Evolutionary conservation across 2,888 invertebrate species (phyloP), one percentile per base, ranked within the genome.

Genomic region (Polydrusus tereticollis): DNA sequence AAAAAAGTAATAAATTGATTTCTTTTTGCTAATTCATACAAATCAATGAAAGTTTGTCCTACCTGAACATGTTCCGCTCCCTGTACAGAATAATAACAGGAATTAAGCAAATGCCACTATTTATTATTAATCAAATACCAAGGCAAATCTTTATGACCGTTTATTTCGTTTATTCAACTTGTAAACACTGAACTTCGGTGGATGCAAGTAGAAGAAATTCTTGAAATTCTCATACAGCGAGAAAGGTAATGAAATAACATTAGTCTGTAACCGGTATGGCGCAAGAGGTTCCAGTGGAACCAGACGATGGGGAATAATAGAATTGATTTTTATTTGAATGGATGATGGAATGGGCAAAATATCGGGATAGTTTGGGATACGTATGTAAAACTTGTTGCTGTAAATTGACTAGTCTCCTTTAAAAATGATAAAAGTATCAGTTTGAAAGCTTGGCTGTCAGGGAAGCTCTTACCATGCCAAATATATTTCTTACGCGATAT

Each of bases 141-240:
- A 29, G 16, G 16, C 21, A 10, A 29, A 55, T 29, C 14, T 29
- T 23, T 29, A 29, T 29, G 18, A 55, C 26, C 29, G 21, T 20
- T 38, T 52, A 52, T 26, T 52, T n/a, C n/a, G 26, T 29, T 29
- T 58, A 38, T 38, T 62, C 62, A 69, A 41, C 57, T 55, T 55
- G 41, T 29, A 50, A 45, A 57, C 43, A 64, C 50, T 70, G 64
- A 70, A 70, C 70, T 58, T 16, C 18, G 41, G 45, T 58, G 21
- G 50, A 21, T 23, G 58, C 58, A 69, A 43, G 45, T 43, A 43
- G 23, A 69, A 23, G 52, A 58, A 57, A 70, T 64, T 70, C 70
- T 58, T 64, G 26, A 64, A 64, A 70, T 64, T 70, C 63, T 26
- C 63, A 16, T 29, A 14, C 16, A 63, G 52, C 18, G 33, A 20